A percentile compares a stretch with the other conserved stretches of the same genome.
Conservation (phyloP, 2,888 invertebrate species). For the Kuschelorhynchus macadamiae region DNA sequence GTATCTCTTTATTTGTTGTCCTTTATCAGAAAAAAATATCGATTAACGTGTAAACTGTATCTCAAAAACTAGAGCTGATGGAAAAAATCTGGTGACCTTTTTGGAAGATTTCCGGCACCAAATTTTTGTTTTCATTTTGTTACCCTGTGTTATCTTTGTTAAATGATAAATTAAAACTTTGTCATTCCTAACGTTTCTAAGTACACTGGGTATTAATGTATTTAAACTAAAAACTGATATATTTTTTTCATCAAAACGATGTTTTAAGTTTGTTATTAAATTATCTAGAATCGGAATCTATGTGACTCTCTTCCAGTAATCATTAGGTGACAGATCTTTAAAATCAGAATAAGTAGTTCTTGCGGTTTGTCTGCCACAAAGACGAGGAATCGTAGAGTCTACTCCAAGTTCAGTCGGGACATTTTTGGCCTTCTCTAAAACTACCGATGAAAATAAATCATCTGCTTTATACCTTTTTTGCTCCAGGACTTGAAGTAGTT, state of each 20-base stretch:
- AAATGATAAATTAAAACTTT: too few relatives aligned
- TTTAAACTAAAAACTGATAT: constrained; percentile 2
- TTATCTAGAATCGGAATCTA: constrained; percentile 9
- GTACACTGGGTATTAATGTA: constrained; percentile 1
- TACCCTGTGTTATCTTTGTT: too few relatives aligned
- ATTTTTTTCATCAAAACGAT: constrained; percentile 10
- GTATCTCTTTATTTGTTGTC: too few relatives aligned
- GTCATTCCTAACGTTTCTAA: too few relatives aligned
- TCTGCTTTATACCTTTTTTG: background rate
- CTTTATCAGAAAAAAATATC: too few relatives aligned
- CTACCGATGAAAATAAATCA: constrained; percentile 7
- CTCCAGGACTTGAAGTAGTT: background rate
- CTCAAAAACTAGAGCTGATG: too few relatives aligned
- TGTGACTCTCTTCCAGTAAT: constrained; percentile 11
- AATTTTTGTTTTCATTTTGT: too few relatives aligned
- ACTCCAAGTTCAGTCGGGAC: background rate
- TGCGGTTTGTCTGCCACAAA: constrained; percentile 2
- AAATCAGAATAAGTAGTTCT: constrained; percentile 14
- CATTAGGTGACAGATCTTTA: constrained; percentile 2
- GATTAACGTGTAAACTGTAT: too few relatives aligned
- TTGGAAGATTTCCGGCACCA: too few relatives aligned
- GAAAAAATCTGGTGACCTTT: too few relatives aligned
- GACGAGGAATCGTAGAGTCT: constrained; percentile 6
- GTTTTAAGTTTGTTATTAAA: background rate
- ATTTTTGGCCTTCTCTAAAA: constrained; percentile 4